phyloP scores from a whole-genome alignment of 2,113 vertebrate species.

The Thamnaconus septentrionalis region DNA sequence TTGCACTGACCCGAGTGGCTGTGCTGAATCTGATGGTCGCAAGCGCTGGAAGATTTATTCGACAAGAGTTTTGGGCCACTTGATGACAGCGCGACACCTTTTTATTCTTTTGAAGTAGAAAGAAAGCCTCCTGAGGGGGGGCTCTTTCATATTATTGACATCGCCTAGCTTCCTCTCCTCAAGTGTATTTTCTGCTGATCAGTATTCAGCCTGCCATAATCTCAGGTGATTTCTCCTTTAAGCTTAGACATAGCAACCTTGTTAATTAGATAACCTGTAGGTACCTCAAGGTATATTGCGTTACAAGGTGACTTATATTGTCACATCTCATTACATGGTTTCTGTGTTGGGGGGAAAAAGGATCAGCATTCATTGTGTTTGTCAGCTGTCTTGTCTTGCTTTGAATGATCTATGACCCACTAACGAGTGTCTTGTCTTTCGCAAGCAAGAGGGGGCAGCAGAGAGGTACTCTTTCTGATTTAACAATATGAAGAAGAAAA shows the following conservation, averaged over 20 bases:
- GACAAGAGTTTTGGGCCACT: slow-evolving; percentile 2
- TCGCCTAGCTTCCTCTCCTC: slow-evolving; percentile 13
- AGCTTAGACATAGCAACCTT: slow-evolving; percentile 13
- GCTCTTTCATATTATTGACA: slow-evolving; percentile 7
- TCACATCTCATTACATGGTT: slow-evolving; percentile 35
- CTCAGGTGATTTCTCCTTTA: slow-evolving; percentile 39
- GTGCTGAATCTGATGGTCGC: slow-evolving; percentile 19
- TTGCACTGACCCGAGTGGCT: slow-evolving; percentile 28
- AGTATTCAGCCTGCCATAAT: slow-evolving; percentile 38
- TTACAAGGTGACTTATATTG: slow-evolving; percentile 33
- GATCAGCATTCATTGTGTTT: slow-evolving; percentile 34
- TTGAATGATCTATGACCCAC: slow-evolving; percentile 41
- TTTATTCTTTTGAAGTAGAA: slow-evolving; percentile 24
- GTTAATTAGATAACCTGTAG: slow-evolving; percentile 26
- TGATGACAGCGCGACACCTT: slow-evolving; percentile 6
- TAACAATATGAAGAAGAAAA: too few relatives aligned
- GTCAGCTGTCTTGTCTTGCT: slow-evolving; percentile 21
- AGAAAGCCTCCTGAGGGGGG: slow-evolving; percentile 15
- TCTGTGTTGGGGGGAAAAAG: neutral
- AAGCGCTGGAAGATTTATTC: slow-evolving; percentile 20
- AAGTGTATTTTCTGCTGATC: slow-evolving; percentile 17
- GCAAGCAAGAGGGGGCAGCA: too few relatives aligned
- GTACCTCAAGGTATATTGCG: slow-evolving; percentile 12
- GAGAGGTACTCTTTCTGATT: too few relatives aligned
- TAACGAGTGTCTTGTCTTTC: neutral